Evolutionary conservation across 2,888 invertebrate genomes (phyloP).

Genomic region (Altica lythri): DNA sequence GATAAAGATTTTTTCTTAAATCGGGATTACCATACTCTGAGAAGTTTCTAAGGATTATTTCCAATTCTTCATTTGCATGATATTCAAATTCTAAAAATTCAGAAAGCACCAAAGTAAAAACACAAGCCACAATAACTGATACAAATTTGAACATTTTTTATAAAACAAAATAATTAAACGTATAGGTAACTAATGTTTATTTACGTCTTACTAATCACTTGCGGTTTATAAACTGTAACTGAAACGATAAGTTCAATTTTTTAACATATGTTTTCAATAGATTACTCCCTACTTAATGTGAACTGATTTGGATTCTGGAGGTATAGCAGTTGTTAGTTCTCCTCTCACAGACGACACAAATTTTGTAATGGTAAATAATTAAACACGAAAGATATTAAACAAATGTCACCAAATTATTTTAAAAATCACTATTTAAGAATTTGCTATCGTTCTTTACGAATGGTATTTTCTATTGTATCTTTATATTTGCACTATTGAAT

Average conservation of each 20-base stretch:
- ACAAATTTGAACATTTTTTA: neutral
- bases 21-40: constrained; percentile 48
- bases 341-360: too few species aligned
- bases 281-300: constrained; percentile 9
- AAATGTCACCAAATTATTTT: too few species aligned
- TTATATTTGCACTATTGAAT: too few species aligned
- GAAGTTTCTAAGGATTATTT: constrained; percentile 53
- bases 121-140: neutral
- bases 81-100: constrained; percentile 51
- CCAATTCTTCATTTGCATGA: constrained; percentile 57
- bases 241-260: constrained; percentile 8
- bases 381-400: too few species aligned
- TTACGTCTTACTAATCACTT: constrained; percentile 5
- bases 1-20: constrained; percentile 56
- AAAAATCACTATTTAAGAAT: too few species aligned
- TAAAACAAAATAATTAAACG: neutral
- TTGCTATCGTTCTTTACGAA: too few species aligned
- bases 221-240: constrained; percentile 2
- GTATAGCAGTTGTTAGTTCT: too few species aligned
- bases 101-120: neutral
- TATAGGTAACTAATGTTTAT: constrained; percentile 1
- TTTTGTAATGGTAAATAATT: too few species aligned
- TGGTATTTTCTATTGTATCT: too few species aligned
- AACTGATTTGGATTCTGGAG: too few species aligned
- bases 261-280: neutral